Conservation (phyloP, 53 echinoderm and acorn worm genomes). For the Astropecten irregularis region DNA sequence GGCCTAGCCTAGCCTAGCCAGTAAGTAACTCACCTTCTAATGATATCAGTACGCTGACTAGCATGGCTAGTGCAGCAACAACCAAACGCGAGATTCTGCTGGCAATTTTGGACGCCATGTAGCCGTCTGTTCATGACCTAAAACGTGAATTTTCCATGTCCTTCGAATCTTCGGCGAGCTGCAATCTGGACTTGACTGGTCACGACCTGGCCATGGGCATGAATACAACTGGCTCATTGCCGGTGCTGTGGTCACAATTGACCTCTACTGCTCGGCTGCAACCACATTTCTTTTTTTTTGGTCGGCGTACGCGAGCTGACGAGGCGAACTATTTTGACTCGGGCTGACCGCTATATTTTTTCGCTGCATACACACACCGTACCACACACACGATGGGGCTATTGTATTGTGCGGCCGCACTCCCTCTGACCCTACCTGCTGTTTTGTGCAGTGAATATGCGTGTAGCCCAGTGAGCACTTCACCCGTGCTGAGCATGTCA, state of each 20-base stretch:
- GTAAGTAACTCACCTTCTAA: constrained; percentile 41
- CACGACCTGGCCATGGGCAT: constrained; percentile 56
- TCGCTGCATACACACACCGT: too few relatives aligned
- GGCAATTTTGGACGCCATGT: constrained; percentile 65
- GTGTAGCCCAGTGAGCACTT: too few relatives aligned
- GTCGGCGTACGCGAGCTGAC: constrained; percentile 32
- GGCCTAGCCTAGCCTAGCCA: too few relatives aligned
- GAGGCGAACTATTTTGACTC: constrained; percentile 49
- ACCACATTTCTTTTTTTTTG: too few relatives aligned
- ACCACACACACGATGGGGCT: neutral
- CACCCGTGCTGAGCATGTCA: too few relatives aligned
- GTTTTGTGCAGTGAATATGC: too few relatives aligned
- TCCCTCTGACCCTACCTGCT: neutral
- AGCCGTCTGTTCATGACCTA: constrained; percentile 48
- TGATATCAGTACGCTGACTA: constrained; percentile 44
- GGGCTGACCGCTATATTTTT: constrained; percentile 41
- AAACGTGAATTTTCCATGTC: constrained; percentile 50
- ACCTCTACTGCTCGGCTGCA: constrained; percentile 43
- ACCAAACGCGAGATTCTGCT: constrained; percentile 21
- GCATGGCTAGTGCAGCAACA: too few relatives aligned
- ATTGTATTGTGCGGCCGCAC: constrained; percentile 24
- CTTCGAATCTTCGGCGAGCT: neutral
- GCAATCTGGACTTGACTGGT: neutral
- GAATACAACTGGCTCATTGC: constrained; percentile 51
- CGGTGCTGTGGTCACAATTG: constrained; percentile 50